Base-by-base conservation (phyloP, 2,113 vertebrate genomes). In the Pteropus alecto region DNA sequence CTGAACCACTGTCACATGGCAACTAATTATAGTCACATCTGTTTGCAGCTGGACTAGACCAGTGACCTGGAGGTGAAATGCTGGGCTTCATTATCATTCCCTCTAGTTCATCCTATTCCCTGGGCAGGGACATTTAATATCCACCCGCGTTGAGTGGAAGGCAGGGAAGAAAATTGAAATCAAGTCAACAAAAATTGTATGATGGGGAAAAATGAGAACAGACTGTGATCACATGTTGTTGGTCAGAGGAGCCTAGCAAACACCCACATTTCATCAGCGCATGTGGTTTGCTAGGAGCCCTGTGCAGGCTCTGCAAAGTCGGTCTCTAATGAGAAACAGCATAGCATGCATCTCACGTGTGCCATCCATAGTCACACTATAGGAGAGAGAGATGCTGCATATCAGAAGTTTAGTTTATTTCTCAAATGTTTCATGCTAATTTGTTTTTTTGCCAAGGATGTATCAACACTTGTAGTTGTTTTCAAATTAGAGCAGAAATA, bases 21-120 rank as follows among this genome's bases (percentile, higher is more conserved):
- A n/a, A 26, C 95, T 92, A 48, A 76, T 93, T 97, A 70, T 74
- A 95, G 89, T 74, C 89, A 30, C 84, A 92, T 97, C 96, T 98
- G 96, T 71, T 1, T 1, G 85, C 79, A 94, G 56, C 83, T 95
- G 93, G 97, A 85, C 38, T 61, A 67, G 81, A 83, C 85, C 81
- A 83, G 0, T 86, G 97, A 97, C 96, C 48, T 87, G 63, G 81
- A 81, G 67, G 61, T 60, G 79, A 97, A 96, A 73, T 3, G 26
- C n/a, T 67, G 92, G 96, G 92, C 87, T 35, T 33, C 85, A 0
- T 93, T 78, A 77, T 21, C 24, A 13, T 43, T 96, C 74, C 67
- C 65, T 95, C 8, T 76, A 15, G 61, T 94, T 93, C 71, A 26
- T 22, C 77, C 79, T 93, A 28, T 96, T 96, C 94, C 93, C 87